phyloP scores from a whole-genome alignment of 2,888 invertebrate species.

The Pseudococcus viburni region DNA sequence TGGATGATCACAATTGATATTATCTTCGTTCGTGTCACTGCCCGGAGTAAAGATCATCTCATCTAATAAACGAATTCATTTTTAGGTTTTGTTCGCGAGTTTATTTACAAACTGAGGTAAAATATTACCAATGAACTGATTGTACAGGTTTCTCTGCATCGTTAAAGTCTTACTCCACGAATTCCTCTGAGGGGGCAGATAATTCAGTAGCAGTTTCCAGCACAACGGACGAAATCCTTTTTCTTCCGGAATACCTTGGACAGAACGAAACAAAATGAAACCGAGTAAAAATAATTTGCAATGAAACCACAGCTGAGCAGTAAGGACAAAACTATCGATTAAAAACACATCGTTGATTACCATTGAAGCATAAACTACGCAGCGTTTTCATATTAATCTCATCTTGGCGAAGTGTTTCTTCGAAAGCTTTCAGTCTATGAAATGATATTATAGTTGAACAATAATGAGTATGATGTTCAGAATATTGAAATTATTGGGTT shows the following conservation, averaged over 20 bases:
- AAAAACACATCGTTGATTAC: conserved; percentile 72
- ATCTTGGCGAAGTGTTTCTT: conserved; percentile 80
- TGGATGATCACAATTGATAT: conserved; percentile 83
- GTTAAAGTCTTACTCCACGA: conserved; percentile 80
- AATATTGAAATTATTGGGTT: no score
- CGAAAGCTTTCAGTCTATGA: conserved; percentile 84
- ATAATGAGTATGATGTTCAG: no score
- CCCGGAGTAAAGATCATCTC: conserved; percentile 92
- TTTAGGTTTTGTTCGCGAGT: no score
- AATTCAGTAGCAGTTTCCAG: conserved; percentile 91
- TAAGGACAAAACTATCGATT: not conserved
- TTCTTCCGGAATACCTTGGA: conserved; percentile 86
- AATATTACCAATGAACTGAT: conserved; percentile 82
- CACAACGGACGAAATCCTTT: conserved; percentile 82
- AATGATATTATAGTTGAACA: not conserved
- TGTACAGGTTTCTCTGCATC: conserved; percentile 84
- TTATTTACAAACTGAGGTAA: no score
- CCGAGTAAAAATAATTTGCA: not conserved
- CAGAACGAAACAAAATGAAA: not conserved
- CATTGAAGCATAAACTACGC: conserved; percentile 83
- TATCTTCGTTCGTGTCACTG: conserved; percentile 73
- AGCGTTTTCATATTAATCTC: conserved; percentile 80
- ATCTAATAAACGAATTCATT: conserved; percentile 73
- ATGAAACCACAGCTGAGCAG: not conserved
- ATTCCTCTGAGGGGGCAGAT: conserved; percentile 81